A percentile compares a stretch with the other conserved stretches of the same genome.
Evolutionary conservation across 2,797 vertebrate genomes (phyloP).

Genomic region (Anisognathus igniventris): DNA sequence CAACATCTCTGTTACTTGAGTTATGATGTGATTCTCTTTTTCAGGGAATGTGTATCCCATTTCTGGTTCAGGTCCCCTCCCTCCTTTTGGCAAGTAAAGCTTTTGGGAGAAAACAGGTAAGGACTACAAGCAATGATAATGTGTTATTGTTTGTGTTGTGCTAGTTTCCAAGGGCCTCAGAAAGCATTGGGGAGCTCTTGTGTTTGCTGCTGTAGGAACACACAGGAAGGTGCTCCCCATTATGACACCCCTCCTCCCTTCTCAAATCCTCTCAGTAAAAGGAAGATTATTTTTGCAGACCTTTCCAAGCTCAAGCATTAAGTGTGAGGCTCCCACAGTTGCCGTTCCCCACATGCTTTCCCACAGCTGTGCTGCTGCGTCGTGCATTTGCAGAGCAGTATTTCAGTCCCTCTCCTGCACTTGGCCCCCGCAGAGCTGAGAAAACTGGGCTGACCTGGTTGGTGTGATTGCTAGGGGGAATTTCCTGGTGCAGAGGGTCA

Average conservation of each 20-base stretch:
- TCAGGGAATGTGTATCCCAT: not conserved
- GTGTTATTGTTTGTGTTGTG: not conserved
- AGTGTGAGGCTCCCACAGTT: not conserved
- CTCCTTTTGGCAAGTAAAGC: not conserved
- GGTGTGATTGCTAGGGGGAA: not conserved
- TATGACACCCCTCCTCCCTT: not conserved
- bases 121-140: not conserved
- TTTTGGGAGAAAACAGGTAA: not conserved
- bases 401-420: not conserved
- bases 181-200: not conserved
- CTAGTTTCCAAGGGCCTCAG: conserved; percentile 20
- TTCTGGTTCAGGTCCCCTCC: not conserved
- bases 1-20: conserved; percentile 4
- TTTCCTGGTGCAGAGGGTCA: not conserved
- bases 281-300: conserved; percentile 48
- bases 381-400: not conserved
- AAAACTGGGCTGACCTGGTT: not conserved
- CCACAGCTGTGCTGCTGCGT: not conserved
- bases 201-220: conserved; percentile 35
- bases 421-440: not conserved
- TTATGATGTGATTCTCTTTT: not conserved
- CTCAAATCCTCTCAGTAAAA: not conserved
- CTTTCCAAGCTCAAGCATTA: not conserved
- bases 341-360: not conserved
- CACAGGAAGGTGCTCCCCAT: not conserved